Evolutionary conservation across 2,888 invertebrate species (phyloP).

Genomic region (Dynastes maya): DNA sequence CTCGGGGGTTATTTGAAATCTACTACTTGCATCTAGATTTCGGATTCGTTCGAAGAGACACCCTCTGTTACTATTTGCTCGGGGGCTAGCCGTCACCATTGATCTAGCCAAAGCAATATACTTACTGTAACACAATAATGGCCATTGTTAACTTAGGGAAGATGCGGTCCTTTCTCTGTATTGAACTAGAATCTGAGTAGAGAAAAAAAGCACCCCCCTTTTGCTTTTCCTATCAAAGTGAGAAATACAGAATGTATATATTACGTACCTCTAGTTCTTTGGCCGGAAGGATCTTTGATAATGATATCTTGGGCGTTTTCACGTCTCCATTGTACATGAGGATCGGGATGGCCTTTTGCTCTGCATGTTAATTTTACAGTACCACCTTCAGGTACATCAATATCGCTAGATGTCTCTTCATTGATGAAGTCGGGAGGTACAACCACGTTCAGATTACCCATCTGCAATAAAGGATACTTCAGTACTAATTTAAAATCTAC

Average conservation of each 20-base stretch:
- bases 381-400: constrained; percentile 90
- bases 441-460: constrained; percentile 88
- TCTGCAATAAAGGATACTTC: constrained; percentile 73
- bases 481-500: not conserved
- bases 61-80: constrained; percentile 62
- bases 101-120: constrained; percentile 67
- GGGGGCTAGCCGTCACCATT: constrained; percentile 61
- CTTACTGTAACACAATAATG: constrained; percentile 66
- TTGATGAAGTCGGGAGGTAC: constrained; percentile 93
- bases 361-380: constrained; percentile 78
- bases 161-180: constrained; percentile 61
- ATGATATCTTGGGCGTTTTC: constrained; percentile 89
- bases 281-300: constrained; percentile 80
- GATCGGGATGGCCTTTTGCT: constrained; percentile 86
- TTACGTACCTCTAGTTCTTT: constrained; percentile 11
- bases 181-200: constrained; percentile 55
- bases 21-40: constrained; percentile 63
- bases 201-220: constrained; percentile 53
- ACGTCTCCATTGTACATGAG: constrained; percentile 86
- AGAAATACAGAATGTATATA: constrained; percentile 18
- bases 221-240: constrained; percentile 54
- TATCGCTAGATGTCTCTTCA: constrained; percentile 91
- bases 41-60: constrained; percentile 59
- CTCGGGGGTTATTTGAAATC: constrained; percentile 53
- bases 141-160: constrained; percentile 66